Conservation (phyloP, 2,888 invertebrate species). For the Acanthosepion pharaonis region DNA sequence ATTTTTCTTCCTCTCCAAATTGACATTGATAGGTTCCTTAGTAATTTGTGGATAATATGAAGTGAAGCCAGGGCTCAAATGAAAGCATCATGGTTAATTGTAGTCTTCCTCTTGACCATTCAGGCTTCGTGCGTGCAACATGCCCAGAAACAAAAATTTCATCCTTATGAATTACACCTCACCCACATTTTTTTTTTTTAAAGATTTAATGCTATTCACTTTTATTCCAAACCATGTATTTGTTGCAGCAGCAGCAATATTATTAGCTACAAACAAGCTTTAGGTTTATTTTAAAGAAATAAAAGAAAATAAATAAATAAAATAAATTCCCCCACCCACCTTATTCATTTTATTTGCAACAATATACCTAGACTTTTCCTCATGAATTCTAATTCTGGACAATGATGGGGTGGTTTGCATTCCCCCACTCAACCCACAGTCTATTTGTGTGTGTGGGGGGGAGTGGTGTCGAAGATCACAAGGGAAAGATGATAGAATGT, state of each 20-base stretch:
- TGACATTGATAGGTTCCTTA: background rate
- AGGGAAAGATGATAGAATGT: background rate
- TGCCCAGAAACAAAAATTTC: background rate
- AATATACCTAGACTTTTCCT: background rate
- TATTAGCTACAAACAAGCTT: background rate
- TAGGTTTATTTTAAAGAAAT: background rate
- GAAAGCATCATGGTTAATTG: background rate
- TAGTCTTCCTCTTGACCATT: background rate
- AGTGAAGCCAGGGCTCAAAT: background rate
- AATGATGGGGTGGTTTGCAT: background rate
- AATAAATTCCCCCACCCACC: background rate
- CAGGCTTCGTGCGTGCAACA: background rate
- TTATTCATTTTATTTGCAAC: background rate
- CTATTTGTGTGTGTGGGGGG: background rate
- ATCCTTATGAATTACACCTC: background rate
- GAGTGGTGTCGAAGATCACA: background rate
- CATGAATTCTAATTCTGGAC: background rate
- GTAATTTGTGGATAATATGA: background rate
- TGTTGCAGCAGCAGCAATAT: background rate
- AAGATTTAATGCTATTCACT: background rate
- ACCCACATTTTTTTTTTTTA: background rate
- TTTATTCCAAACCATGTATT: background rate
- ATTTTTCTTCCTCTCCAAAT: background rate
- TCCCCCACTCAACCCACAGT: background rate
- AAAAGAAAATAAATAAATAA: background rate